Conservation (phyloP, 1,140 invertebrate species). For the Augochlora pura region DNA sequence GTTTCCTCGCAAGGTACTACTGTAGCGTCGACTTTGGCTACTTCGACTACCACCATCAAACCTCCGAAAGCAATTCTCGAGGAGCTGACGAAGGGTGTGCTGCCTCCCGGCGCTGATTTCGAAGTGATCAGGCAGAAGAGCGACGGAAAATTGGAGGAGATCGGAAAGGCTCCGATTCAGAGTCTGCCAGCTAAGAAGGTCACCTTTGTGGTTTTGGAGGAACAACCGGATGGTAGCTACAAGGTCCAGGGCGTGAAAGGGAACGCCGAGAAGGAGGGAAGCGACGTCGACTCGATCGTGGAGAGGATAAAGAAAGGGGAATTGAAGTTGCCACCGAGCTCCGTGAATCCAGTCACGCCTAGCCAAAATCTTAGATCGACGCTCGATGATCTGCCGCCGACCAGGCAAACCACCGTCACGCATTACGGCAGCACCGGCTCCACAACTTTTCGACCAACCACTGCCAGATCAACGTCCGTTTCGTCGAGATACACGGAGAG, state of each 20-base stretch:
- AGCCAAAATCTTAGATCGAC: constrained; percentile 34
- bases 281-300: constrained; percentile 89
- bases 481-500: constrained; percentile 53
- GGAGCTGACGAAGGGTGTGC: constrained; percentile 87
- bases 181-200: constrained; percentile 89
- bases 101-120: constrained; percentile 88
- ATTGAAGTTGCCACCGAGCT: constrained; percentile 87
- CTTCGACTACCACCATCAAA: constrained; percentile 79
- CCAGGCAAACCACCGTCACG: not conserved
- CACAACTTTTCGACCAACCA: constrained; percentile 69
- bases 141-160: constrained; percentile 86
- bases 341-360: constrained; percentile 61
- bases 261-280: constrained; percentile 85
- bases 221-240: constrained; percentile 90
- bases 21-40: constrained; percentile 57
- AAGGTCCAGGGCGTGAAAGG: constrained; percentile 89
- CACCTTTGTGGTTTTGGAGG: constrained; percentile 91
- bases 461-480: constrained; percentile 50
- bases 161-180: constrained; percentile 82
- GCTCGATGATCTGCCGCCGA: constrained; percentile 36
- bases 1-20: constrained; percentile 50
- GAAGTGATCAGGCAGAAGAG: constrained; percentile 88
- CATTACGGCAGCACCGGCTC: constrained; percentile 12
- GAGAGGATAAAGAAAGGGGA: constrained; percentile 90
- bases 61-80: constrained; percentile 83